Evolutionary conservation across 2,888 invertebrate species (phyloP), one percentile per base, ranked within the genome.

Genomic region (Caradrina kadenii): DNA sequence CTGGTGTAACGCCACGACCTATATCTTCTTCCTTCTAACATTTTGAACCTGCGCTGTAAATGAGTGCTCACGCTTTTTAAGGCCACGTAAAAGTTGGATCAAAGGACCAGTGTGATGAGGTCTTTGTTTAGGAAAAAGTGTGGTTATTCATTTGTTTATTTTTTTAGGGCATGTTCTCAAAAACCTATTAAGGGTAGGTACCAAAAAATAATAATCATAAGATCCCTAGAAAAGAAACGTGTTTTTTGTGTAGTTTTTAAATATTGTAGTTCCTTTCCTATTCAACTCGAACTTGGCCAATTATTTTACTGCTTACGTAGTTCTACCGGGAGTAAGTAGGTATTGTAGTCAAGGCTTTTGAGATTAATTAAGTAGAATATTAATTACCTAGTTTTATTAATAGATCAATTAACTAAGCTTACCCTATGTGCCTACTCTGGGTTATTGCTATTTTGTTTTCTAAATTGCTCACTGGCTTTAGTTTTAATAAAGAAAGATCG

Each of bases 11-110:
- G 53, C 48, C 21, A 35, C 13, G 54, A 22, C 10, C n/a, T 26
- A 26, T 61, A 61, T 65, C 59, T 63, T 68, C 48, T 35, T 35
- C 55, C 4, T 62, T 64, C 39, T 45, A 42, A 65, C 19, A 53
- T 67, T 73, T 83, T 64, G 52, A 48, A 8, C 17, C 11, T 5
- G 21, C 13, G 0, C 52, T 19, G 26, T 55, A 31, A 74, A 64
- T 39, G 39, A 35, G 6, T 15, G 13, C 11, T 31, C 1, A 17
- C 50, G 6, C 11, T 72, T 77, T 67, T 65, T 61, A 63, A 19
- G n/a, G 26, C 8, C 15, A 13, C 11, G 31, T 65, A 56, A 59
- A 56, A 21, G 7, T 22, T 8, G 19, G 19, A 11, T 26, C 13
- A 31, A 39, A 63, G 4, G 13, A 31, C 11, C n/a, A 55, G 2